These are phyloP conservation scores for Lasiommata megera DNA, from an alignment of 2,888 invertebrate genomes.

Conservation along the genomic window DNA sequence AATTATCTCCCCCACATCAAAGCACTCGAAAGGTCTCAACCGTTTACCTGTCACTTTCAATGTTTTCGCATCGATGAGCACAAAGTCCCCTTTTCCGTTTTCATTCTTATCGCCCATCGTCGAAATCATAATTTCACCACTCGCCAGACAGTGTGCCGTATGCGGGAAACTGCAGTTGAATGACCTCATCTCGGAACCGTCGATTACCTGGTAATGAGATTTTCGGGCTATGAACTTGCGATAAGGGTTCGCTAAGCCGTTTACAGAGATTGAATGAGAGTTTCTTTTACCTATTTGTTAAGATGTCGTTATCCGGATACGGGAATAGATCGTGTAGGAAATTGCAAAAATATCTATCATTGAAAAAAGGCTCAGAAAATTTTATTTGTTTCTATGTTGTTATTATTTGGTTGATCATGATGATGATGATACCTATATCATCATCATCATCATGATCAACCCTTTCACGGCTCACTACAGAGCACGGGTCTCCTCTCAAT, in stretches of 20 bases:
- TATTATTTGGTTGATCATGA: no score
- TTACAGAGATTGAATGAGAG: conserved; percentile 9
- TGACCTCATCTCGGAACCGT: conserved; percentile 88
- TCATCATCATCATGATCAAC: no score
- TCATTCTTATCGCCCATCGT: conserved; percentile 95
- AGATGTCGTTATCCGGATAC: not conserved
- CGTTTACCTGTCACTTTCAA: conserved; percentile 86
- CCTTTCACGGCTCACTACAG: no score
- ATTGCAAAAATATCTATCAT: not conserved
- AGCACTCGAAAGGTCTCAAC: conserved; percentile 34
- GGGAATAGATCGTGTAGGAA: not conserved
- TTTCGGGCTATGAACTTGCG: conserved; percentile 55
- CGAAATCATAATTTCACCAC: conserved; percentile 97
- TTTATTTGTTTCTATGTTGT: no score
- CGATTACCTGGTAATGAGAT: conserved; percentile 85
- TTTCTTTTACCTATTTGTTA: conserved; percentile 3
- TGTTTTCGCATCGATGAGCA: conserved; percentile 91
- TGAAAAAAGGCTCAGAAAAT: not conserved
- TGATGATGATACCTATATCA: no score
- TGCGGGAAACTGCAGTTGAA: conserved; percentile 93
- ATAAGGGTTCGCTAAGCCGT: conserved; percentile 35
- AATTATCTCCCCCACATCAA: conserved; percentile 33
- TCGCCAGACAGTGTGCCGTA: conserved; percentile 95
- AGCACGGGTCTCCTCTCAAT: no score
- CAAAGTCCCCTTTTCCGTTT: conserved; percentile 92